Evolutionary conservation across 2,888 invertebrate genomes (phyloP), one percentile per base, ranked within the genome.

Genomic region (Drosophila kuntzei): DNA sequence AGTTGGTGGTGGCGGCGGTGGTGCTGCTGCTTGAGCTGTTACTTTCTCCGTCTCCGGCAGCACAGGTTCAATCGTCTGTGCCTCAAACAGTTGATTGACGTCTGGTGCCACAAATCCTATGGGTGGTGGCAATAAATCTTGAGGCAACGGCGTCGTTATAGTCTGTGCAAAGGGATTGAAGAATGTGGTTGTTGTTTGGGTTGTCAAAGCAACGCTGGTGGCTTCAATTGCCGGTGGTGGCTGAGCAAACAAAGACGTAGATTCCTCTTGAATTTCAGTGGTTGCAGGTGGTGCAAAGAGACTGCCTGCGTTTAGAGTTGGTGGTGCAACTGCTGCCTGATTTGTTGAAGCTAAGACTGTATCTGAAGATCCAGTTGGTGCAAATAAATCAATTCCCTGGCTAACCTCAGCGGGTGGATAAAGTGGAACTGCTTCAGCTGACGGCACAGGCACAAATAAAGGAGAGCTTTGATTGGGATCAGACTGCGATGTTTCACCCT

Each of bases 111-210:
- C 79, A 44, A 84, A 87, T 50, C 88, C 83, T 39, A 85, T 57
- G 2, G 83, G 85, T 8, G 87, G 86, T 16, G 80, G 46, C 36
- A 79, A 27, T 9, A 71, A 44, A 4, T 76, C 72, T 44, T 65
- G 71, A 1, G 62, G 49, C 39, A 68, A 22, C 3, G 86, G 66
- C 18, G 88, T 89, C 5, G 79, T 71, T 41, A 75, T 47, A 0
- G 75, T 71, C 58, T 76, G 72, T 3, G 76, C 72, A 43, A 87
- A 87, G 1, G 87, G 81, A 71, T 84, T 86, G 11, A 79, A 87
- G 54, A 78, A 82, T 5, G 80, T 82, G 6, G 80, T 72, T 7
- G 73, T 72, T 49, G 80, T 76, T 11, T 73, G 70, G 3, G 76
- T 71, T 32, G 53, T 68, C 3, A 73, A 20, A 7, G 79, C 59